Percentiles rank a stretch among this genome's conserved stretches.
Conservation (phyloP, 2,113 vertebrate species). For the Alligator sinensis region DNA sequence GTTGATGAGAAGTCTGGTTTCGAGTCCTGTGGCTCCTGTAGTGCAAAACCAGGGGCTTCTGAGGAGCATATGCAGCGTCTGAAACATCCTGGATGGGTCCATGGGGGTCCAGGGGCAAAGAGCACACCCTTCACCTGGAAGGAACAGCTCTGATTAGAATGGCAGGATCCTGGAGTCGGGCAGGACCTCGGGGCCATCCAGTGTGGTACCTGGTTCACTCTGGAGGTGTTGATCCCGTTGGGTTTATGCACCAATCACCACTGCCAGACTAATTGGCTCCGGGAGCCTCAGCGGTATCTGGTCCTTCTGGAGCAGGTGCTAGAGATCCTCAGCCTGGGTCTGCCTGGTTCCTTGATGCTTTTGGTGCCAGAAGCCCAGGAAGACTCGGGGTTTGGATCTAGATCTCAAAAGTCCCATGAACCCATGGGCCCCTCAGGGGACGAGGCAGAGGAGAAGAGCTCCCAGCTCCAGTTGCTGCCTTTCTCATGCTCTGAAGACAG, state of each 20-base stretch:
- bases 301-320: background rate
- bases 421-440: background rate
- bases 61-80: background rate
- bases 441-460: background rate
- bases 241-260: background rate
- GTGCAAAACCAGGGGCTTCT: background rate
- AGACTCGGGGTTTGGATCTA: background rate
- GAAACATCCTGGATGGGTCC: background rate
- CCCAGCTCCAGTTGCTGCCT: background rate
- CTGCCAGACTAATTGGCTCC: background rate
- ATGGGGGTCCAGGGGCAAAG: background rate
- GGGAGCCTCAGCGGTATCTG: background rate
- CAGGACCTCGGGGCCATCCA: too few species aligned
- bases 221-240: too few species aligned
- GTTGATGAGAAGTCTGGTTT: background rate
- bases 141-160: too few species aligned
- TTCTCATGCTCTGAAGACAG: background rate
- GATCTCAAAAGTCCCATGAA: background rate
- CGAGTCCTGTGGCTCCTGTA: background rate
- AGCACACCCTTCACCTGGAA: fast-evolving
- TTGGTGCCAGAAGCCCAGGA: background rate
- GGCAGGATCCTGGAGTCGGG: too few species aligned
- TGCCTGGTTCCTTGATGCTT: background rate
- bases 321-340: background rate
- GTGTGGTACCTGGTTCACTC: too few species aligned